phyloP scores from a whole-genome alignment of 30 jellyfish, hydroid and myxozoan genomes.

The Chrysaora quinquecirrha region DNA sequence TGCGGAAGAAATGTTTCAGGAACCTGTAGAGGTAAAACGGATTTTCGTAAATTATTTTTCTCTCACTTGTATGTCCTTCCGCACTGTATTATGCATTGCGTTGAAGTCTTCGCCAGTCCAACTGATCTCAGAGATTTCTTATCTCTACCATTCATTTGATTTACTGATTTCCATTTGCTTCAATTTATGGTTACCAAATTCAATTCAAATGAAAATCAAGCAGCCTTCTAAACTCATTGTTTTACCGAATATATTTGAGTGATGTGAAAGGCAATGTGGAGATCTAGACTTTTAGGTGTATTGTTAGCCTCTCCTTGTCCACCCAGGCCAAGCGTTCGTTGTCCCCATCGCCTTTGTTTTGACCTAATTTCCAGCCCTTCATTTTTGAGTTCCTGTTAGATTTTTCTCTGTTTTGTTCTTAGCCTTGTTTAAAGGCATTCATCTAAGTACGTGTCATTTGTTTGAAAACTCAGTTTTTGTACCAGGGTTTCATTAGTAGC shows the following conservation, averaged over 20 bases:
- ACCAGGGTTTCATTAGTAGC: background rate
- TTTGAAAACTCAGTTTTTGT: background rate
- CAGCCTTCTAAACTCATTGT: background rate
- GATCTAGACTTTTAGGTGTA: background rate
- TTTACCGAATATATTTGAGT: background rate
- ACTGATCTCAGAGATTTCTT: no score
- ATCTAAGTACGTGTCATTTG: background rate
- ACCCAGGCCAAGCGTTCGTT: background rate
- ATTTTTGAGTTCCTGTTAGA: background rate
- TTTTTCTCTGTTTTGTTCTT: background rate
- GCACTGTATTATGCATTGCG: no score
- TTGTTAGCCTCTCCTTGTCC: background rate
- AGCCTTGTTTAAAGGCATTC: no score
- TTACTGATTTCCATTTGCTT: no score
- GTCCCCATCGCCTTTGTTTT: background rate
- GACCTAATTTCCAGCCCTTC: background rate
- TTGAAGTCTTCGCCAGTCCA: no score
- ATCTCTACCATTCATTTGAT: no score
- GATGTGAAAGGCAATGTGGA: background rate
- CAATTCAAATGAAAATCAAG: no score
- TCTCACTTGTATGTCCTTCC: background rate
- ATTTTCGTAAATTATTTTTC: background rate
- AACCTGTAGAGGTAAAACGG: constrained; percentile 35
- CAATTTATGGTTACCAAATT: no score
- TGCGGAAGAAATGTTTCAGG: constrained; percentile 60